A percentile compares a stretch with the other conserved stretches of the same genome.
Conservation (phyloP, 2,113 vertebrate species). For the Rhinoderma darwinii region DNA sequence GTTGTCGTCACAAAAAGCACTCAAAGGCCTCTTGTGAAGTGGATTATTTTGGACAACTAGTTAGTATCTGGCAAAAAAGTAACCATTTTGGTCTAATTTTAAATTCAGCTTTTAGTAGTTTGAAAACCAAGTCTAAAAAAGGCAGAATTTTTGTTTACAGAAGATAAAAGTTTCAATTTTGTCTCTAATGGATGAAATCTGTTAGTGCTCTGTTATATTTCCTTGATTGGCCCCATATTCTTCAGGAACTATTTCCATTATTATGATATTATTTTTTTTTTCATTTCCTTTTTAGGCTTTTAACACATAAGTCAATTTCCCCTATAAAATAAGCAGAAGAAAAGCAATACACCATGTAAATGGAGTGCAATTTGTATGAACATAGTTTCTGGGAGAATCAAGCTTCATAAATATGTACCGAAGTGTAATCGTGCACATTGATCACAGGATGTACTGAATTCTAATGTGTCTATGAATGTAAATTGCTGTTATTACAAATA, state of each 20-base stretch:
- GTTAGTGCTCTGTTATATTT: neutral
- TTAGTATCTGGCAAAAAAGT: neutral
- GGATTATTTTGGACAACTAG: neutral
- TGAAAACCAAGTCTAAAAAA: neutral
- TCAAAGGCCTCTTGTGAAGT: neutral
- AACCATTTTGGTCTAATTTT: neutral
- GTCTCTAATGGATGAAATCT: neutral
- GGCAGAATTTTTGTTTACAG: too few relatives aligned
- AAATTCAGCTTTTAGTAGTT: neutral
- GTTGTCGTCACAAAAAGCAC: too few relatives aligned
- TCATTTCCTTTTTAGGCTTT: conserved; percentile 37
- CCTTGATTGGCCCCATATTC: neutral
- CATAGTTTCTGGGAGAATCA: conserved; percentile 68
- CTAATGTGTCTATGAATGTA: conserved; percentile 72
- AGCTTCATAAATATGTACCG: conserved; percentile 71
- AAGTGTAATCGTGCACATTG: conserved; percentile 70
- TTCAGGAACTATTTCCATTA: conserved; percentile 29
- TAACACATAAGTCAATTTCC: conserved; percentile 48
- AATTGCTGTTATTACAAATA: conserved; percentile 71
- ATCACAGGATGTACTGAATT: conserved; percentile 69
- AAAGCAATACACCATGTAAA: conserved; percentile 56
- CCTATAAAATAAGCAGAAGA: conserved; percentile 51
- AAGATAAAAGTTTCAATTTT: neutral
- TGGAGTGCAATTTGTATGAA: conserved; percentile 62
- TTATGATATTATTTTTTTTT: neutral